Evolutionary conservation across 2,888 invertebrate genomes (phyloP).

Genomic region (Acronicta psi): DNA sequence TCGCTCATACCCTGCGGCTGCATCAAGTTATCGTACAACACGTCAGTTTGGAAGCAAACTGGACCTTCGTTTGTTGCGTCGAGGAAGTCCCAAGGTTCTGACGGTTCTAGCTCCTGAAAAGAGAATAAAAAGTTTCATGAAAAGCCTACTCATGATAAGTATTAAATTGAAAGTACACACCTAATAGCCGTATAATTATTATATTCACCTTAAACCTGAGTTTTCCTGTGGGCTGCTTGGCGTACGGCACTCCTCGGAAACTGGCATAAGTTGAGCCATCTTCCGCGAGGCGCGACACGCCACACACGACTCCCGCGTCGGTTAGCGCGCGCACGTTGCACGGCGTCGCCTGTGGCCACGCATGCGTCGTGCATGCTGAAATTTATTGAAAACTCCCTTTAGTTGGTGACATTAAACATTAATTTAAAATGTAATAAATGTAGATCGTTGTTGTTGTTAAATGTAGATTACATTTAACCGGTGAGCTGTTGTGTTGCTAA

Average conservation of each 20-base stretch:
- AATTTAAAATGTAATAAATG: too few relatives aligned
- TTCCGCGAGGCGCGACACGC: slow-evolving; percentile 60
- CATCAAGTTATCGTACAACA: slow-evolving; percentile 73
- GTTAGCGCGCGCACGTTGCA: slow-evolving; percentile 61
- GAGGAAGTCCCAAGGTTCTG: slow-evolving; percentile 83
- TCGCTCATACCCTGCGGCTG: slow-evolving; percentile 69
- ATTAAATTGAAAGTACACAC: too few relatives aligned
- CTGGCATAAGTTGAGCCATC: slow-evolving; percentile 70
- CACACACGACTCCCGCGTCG: slow-evolving; percentile 75
- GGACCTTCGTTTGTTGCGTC: slow-evolving; percentile 89
- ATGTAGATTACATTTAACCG: too few relatives aligned
- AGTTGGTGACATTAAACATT: too few relatives aligned
- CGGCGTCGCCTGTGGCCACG: slow-evolving; percentile 39
- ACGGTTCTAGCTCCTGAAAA: slow-evolving; percentile 86
- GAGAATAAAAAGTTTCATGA: not conserved
- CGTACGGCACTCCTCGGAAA: slow-evolving; percentile 84
- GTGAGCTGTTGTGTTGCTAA: too few relatives aligned
- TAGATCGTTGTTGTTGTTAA: too few relatives aligned
- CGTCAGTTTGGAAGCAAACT: slow-evolving; percentile 89
- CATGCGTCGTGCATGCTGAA: slow-evolving; percentile 54
- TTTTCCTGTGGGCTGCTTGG: slow-evolving; percentile 76
- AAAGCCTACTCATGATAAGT: too few relatives aligned
- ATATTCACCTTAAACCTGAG: slow-evolving; percentile 75
- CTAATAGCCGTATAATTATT: too few relatives aligned
- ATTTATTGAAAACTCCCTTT: slow-evolving; percentile 6